phyloP scores from a whole-genome alignment of 2,797 vertebrate genomes.

The Lophotriccus pileatus region DNA sequence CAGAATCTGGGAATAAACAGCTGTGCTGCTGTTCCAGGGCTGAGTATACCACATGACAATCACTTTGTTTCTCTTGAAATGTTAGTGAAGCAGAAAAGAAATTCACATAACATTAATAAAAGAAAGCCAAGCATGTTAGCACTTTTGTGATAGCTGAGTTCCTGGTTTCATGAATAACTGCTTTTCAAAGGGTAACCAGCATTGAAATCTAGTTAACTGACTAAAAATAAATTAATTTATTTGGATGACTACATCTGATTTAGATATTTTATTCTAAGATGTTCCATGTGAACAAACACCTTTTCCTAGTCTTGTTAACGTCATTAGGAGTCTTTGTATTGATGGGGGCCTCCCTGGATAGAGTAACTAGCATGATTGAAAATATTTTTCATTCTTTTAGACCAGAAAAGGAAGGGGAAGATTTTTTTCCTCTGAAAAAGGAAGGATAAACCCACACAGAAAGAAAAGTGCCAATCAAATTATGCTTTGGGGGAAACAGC shows the following conservation, averaged over 20 bases:
- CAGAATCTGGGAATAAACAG: conserved; percentile 1
- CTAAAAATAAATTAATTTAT: neutral
- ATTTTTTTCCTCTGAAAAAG: neutral
- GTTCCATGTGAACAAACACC: neutral
- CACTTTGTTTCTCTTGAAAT: conserved; percentile 9
- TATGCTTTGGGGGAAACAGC: neutral
- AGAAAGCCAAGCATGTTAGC: neutral
- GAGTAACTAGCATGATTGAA: neutral
- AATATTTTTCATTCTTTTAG: neutral
- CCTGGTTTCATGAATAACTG: neutral
- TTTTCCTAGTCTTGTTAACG: neutral
- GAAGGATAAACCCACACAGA: neutral
- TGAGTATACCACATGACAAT: neutral
- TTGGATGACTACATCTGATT: neutral
- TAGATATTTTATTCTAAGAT: neutral
- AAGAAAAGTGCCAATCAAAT: neutral
- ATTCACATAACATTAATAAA: neutral
- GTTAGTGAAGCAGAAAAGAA: neutral
- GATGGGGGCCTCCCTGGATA: neutral
- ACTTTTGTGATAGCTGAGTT: neutral
- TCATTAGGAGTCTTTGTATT: neutral
- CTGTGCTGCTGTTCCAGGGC: neutral
- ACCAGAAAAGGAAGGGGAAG: neutral
- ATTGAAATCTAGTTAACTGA: neutral
- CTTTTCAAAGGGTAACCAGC: conserved; percentile 4